Evolutionary conservation across 1,140 invertebrate species (phyloP).

Genomic region (Sweltsa coloradensis): DNA sequence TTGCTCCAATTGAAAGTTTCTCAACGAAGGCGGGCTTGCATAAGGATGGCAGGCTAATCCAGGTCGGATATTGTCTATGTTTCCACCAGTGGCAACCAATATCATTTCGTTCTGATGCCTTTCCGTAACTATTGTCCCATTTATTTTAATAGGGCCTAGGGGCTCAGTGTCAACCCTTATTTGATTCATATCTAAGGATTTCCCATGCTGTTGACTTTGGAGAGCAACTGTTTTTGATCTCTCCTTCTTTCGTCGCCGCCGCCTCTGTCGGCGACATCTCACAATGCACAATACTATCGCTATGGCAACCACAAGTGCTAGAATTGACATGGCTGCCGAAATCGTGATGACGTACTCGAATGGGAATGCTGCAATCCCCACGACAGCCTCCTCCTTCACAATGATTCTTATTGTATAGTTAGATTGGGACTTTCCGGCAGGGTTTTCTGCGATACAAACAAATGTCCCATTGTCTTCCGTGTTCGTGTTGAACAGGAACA

Average conservation of each 20-base stretch:
- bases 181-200: conserved; percentile 14
- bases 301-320: conserved; percentile 40
- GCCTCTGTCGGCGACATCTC: conserved; percentile 33
- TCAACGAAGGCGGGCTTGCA: conserved; percentile 24
- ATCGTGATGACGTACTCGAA: conserved; percentile 53
- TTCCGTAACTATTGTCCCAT: conserved; percentile 22
- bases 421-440: conserved; percentile 56
- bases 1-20: conserved; percentile 45
- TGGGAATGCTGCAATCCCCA: conserved; percentile 47
- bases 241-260: conserved; percentile 22
- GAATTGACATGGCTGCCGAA: conserved; percentile 40
- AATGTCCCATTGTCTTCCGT: conserved; percentile 69
- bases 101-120: conserved; percentile 27
- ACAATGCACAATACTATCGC: conserved; percentile 43
- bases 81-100: conserved; percentile 22
- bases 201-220: conserved; percentile 23
- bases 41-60: conserved; percentile 28
- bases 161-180: conserved; percentile 2
- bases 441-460: conserved; percentile 67
- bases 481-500: conserved; percentile 60
- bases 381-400: conserved; percentile 53
- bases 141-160: conserved; percentile 20
- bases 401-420: conserved; percentile 67
- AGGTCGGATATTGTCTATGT: conserved; percentile 24
- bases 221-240: conserved; percentile 27